These are phyloP conservation scores for Hypsopygia costalis DNA, from an alignment of 2,888 invertebrate genomes.

Conservation along the genomic window DNA sequence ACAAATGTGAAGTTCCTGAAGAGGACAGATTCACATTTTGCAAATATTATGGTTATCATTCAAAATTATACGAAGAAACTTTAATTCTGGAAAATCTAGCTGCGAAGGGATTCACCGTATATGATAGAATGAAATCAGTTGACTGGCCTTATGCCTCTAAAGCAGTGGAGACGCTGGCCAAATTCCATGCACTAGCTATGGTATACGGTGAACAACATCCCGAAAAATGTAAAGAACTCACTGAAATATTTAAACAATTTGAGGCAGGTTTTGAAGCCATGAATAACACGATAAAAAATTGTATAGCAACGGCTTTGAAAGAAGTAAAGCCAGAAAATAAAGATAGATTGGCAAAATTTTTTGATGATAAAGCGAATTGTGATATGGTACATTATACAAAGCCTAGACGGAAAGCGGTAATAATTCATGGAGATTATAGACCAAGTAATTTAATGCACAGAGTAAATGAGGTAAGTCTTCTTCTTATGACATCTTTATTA, in stretches of 20 bases:
- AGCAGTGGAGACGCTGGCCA: constrained; percentile 38
- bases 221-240: constrained; percentile 23
- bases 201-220: constrained; percentile 46
- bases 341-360: too few relatives aligned
- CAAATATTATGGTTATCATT: constrained; percentile 34
- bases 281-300: too few relatives aligned
- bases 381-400: too few relatives aligned
- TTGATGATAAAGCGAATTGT: too few relatives aligned
- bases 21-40: constrained; percentile 32
- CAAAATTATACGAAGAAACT: constrained; percentile 31
- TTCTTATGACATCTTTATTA: too few relatives aligned
- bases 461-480: constrained; percentile 18
- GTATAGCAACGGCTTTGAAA: too few relatives aligned
- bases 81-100: constrained; percentile 46
- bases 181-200: constrained; percentile 55
- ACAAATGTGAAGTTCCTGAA: constrained; percentile 25
- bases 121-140: constrained; percentile 30
- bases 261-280: too few relatives aligned
- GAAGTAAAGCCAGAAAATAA: too few relatives aligned
- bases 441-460: constrained; percentile 36
- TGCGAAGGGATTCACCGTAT: constrained; percentile 32
- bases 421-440: constrained; percentile 42
- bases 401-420: constrained; percentile 15
- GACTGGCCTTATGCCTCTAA: constrained; percentile 41
- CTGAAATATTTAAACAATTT: constrained; percentile 14